These are phyloP conservation scores for Diabrotica undecimpunctata DNA, from an alignment of 1,140 invertebrate genomes.

Conservation along the genomic window DNA sequence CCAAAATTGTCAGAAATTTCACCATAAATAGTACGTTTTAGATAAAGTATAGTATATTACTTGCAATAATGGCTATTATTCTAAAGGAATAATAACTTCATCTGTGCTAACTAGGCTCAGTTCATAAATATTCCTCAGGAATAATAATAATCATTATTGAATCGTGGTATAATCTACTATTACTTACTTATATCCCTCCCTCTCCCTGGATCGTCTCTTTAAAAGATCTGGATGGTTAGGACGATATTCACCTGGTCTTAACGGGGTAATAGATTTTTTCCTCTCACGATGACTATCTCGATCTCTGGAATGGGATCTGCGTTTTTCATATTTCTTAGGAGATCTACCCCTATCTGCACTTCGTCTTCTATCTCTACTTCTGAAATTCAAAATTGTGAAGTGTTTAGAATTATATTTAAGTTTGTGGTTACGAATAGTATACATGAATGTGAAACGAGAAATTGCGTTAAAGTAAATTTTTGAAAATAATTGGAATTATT, in stretches of 20 bases:
- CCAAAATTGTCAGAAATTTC: too few species aligned
- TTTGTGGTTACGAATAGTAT: too few species aligned
- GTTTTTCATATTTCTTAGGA: not conserved
- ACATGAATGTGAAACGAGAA: too few species aligned
- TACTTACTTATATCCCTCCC: not conserved
- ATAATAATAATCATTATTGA: not conserved
- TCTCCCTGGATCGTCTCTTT: not conserved
- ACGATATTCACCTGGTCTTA: conserved; percentile 1
- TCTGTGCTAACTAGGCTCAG: too few species aligned
- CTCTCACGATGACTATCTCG: not conserved
- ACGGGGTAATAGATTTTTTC: not conserved
- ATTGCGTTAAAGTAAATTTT: too few species aligned
- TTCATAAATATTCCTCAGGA: not conserved
- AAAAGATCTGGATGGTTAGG: not conserved
- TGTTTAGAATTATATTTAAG: too few species aligned
- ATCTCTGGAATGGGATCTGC: not conserved
- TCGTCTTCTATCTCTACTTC: not conserved
- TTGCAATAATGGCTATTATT: too few species aligned
- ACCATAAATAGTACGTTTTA: too few species aligned
- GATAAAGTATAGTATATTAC: too few species aligned
- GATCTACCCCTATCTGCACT: not conserved
- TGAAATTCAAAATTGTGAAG: not conserved
- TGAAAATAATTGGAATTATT: too few species aligned
- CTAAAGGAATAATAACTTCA: too few species aligned
- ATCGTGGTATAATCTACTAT: too few species aligned